Conservation (phyloP, 2,113 vertebrate genomes). For the Trogon surrucura region DNA sequence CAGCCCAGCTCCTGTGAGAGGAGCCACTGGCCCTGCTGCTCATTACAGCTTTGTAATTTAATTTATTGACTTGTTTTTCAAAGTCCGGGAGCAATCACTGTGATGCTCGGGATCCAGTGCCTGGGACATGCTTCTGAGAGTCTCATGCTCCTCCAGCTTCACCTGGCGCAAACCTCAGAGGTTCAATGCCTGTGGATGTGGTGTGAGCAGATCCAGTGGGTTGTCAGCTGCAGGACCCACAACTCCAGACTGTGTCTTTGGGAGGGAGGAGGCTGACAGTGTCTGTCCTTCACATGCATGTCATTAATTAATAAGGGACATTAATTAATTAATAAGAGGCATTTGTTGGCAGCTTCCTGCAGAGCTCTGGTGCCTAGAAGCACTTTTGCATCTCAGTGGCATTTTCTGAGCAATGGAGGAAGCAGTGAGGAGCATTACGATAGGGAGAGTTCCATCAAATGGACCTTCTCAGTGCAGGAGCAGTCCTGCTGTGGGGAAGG, state of each 20-base stretch:
- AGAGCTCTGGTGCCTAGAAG: not conserved
- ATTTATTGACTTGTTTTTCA: constrained; percentile 15
- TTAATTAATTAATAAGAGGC: not conserved
- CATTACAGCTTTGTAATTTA: not conserved
- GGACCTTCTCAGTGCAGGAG: not conserved
- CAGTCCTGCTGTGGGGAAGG: not conserved
- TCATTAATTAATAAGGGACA: not conserved
- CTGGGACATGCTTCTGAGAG: not conserved
- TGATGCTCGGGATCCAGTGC: rapidly evolving
- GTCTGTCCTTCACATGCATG: not conserved
- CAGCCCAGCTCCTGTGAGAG: not conserved
- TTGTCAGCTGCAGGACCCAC: not conserved
- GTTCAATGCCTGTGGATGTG: too few relatives aligned
- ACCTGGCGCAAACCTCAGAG: not conserved
- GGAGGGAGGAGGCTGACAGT: not conserved
- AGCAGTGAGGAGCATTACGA: not conserved
- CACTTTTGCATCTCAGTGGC: not conserved
- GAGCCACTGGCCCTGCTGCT: not conserved
- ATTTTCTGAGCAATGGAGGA: not conserved
- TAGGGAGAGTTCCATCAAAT: not conserved
- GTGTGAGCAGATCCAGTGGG: not conserved
- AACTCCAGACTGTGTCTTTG: rapidly evolving
- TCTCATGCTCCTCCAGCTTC: not conserved
- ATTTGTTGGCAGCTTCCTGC: not conserved
- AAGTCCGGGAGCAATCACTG: not conserved